phyloP scores from a whole-genome alignment of 2,113 vertebrate genomes.

The Archocentrus centrarchus region DNA sequence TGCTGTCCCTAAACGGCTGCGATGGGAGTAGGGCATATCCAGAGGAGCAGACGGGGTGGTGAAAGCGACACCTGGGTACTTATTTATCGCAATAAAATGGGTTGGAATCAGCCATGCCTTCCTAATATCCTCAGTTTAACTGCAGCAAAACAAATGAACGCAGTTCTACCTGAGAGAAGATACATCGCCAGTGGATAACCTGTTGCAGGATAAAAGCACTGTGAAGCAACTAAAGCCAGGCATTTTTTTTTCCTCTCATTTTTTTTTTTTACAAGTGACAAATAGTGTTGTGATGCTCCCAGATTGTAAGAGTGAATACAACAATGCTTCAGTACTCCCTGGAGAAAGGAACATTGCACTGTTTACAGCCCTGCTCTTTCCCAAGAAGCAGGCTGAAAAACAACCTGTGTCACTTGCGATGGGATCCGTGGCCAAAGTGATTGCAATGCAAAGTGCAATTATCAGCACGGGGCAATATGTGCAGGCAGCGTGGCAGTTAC shows the following conservation, averaged over 20 bases:
- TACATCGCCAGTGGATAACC: slow-evolving; percentile 35
- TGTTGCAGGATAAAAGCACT: slow-evolving; percentile 54
- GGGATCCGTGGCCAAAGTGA: slow-evolving; percentile 57
- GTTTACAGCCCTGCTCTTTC: slow-evolving; percentile 61
- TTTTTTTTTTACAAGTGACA: slow-evolving; percentile 24
- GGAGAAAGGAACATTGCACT: slow-evolving; percentile 69
- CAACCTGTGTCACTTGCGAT: slow-evolving; percentile 54
- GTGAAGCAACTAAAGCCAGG: slow-evolving; percentile 23
- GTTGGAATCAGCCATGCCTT: slow-evolving; percentile 35
- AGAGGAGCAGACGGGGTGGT: slow-evolving; percentile 54
- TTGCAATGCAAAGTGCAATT: slow-evolving; percentile 67
- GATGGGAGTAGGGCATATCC: slow-evolving; percentile 42
- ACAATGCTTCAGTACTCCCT: slow-evolving; percentile 59
- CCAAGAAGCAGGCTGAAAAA: slow-evolving; percentile 61
- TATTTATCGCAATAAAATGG: slow-evolving; percentile 60
- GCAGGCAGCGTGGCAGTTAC: slow-evolving; percentile 31
- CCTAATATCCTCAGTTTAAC: slow-evolving; percentile 44
- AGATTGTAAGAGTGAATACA: slow-evolving; percentile 63
- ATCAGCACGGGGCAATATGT: slow-evolving; percentile 52
- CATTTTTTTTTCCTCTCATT: neutral
- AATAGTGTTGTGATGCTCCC: slow-evolving; percentile 66
- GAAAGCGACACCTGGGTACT: slow-evolving; percentile 47
- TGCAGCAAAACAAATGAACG: slow-evolving; percentile 50
- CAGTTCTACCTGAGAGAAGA: slow-evolving; percentile 40
- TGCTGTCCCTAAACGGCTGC: slow-evolving; percentile 44